These are phyloP conservation scores for Protobothrops mucrosquamatus DNA, from an alignment of 2,113 vertebrate species.

Conservation along the genomic window DNA sequence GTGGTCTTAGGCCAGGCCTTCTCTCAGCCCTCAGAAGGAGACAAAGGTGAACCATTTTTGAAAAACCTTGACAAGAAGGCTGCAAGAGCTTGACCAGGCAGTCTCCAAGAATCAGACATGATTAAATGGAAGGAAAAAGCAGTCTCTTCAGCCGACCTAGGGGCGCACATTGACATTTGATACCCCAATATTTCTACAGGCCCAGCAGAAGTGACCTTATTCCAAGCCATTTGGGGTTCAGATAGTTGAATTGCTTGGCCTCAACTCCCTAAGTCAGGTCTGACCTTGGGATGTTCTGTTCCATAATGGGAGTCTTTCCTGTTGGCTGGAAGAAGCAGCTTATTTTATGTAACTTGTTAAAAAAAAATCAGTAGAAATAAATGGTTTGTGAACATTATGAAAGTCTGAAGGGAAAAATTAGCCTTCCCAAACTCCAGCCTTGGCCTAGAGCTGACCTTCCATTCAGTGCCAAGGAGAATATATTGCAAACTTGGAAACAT, in stretches of 20 bases:
- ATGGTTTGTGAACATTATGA: background rate
- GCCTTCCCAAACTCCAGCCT: background rate
- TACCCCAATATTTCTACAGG: background rate
- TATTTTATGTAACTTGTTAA: background rate
- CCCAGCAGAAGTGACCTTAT: background rate
- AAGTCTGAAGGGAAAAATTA: background rate
- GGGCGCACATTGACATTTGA: background rate
- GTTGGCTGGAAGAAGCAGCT: background rate
- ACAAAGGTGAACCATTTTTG: background rate
- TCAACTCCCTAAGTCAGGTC: background rate
- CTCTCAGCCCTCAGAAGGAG: background rate
- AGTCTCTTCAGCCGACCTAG: background rate
- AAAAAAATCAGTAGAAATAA: background rate
- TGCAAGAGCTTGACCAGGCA: background rate
- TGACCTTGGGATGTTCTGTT: background rate
- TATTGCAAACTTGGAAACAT: conserved; percentile 35
- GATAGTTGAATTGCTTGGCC: background rate
- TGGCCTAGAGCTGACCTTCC: background rate
- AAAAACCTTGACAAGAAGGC: background rate
- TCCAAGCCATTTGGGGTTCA: background rate
- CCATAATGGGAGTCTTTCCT: background rate
- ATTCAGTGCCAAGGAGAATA: background rate
- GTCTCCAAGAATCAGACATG: background rate
- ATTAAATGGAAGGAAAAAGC: background rate
- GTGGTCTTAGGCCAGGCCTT: background rate